Evolutionary conservation across 2,888 invertebrate species (phyloP), one percentile per base, ranked within the genome.

Genomic region (Mamestra brassicae): DNA sequence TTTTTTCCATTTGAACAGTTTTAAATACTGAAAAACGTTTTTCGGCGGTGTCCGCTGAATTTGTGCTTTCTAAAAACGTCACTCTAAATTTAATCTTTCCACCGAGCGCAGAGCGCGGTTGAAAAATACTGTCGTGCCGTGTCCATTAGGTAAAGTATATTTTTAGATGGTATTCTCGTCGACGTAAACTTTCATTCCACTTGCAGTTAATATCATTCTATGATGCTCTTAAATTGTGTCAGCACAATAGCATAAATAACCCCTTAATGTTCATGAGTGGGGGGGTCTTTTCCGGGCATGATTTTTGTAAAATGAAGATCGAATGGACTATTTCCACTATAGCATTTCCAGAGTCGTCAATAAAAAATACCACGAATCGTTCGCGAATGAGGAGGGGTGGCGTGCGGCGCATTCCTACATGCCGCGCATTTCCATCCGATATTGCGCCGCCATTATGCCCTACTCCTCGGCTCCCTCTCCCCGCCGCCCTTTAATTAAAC

Each of bases 401-500:
- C 93, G 94, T 92, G 94, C 93, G 95, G 95, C 95, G 95, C 95
- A 96, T 96, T 96, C 96, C 96, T 95, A 96, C 96, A 96, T 96
- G 95, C 96, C 96, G 95, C 95, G 95, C 96, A 96, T 96, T 96
- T 96, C 96, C 96, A 96, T 96, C 96, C 96, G 95, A 96, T 96
- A 96, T 96, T 96, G 96, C 96, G 96, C 95, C 95, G 95, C 95
- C 95, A 96, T 96, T 96, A 96, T 96, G 93, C 95, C 95, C 92
- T 93, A 94, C 93, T 94, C 92, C 92, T 93, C 92, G 88, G 83
- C 88, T 90, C 91, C 92, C 89, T 92, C 93, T 88, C 92, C 94
- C 94, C 92, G 92, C 92, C 94, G 95, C 94, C 95, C 96, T 96
- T 96, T 96, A 96, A 96, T 96, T 96, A 96, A 96, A 96, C 95